These are phyloP conservation scores for Ernsta delagoae DNA, from an alignment of 2,888 invertebrate species.

Conservation along the genomic window DNA sequence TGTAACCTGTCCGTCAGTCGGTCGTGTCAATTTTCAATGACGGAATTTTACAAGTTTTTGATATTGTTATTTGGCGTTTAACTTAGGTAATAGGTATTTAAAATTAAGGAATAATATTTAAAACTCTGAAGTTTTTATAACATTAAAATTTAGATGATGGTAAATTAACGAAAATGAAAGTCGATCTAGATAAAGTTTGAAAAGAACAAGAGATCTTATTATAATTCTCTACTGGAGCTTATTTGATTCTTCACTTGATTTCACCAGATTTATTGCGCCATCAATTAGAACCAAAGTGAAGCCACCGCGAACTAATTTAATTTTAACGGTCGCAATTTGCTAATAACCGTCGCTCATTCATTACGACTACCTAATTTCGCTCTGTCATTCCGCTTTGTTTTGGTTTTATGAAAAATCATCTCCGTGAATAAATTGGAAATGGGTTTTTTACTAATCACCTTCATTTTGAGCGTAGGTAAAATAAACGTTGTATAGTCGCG, in stretches of 20 bases:
- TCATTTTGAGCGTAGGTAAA: conserved; percentile 49
- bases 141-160: neutral
- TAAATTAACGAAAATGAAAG: conserved; percentile 8
- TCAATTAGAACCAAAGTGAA: conserved; percentile 64
- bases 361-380: conserved; percentile 63
- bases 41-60: conserved; percentile 6
- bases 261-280: conserved; percentile 64
- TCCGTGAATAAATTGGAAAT: conserved; percentile 69
- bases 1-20: conserved; percentile 16
- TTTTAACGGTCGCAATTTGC: conserved; percentile 73
- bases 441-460: conserved; percentile 60
- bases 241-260: conserved; percentile 67
- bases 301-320: conserved; percentile 66
- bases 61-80: too few relatives aligned
- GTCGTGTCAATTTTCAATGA: conserved; percentile 20
- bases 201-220: conserved; percentile 31
- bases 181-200: conserved; percentile 5
- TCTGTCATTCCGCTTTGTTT: conserved; percentile 73
- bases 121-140: too few relatives aligned
- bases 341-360: conserved; percentile 70
- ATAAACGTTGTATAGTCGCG: conserved; percentile 59
- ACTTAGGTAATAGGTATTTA: too few relatives aligned
- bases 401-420: conserved; percentile 68
- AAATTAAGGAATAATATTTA: too few relatives aligned
- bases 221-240: conserved; percentile 48